Evolutionary conservation across 2,113 vertebrate genomes (phyloP).

Genomic region (Gorsachius goisagi): DNA sequence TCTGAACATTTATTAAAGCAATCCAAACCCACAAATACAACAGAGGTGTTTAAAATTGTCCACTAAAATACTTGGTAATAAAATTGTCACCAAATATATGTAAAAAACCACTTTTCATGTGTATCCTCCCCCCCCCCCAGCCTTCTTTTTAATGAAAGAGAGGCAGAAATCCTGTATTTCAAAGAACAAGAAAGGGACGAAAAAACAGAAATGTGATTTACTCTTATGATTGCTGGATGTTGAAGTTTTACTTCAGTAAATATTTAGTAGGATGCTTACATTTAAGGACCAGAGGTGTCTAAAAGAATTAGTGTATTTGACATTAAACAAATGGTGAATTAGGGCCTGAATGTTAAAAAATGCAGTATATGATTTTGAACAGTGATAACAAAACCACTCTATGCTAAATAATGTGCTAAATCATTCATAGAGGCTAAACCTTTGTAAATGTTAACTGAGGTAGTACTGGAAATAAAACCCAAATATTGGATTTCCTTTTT

Average conservation of each 20-base stretch:
- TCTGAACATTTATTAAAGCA: not conserved
- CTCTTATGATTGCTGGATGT: not conserved
- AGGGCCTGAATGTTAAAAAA: not conserved
- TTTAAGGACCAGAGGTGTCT: not conserved
- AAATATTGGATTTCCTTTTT: not conserved
- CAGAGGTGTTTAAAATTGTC: not conserved
- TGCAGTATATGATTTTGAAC: not conserved
- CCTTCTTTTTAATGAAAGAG: not conserved
- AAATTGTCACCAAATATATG: not conserved
- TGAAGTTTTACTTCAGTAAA: not conserved
- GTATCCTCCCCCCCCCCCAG: no score
- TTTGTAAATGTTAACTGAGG: not conserved
- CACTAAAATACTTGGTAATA: not conserved
- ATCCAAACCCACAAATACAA: not conserved
- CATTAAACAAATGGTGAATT: not conserved
- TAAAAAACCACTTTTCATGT: not conserved
- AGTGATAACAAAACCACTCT: not conserved
- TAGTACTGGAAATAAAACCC: not conserved
- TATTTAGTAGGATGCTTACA: not conserved
- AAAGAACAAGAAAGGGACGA: not conserved
- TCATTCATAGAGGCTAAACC: not conserved
- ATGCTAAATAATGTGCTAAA: not conserved
- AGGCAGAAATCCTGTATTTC: not conserved
- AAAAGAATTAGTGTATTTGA: not conserved
- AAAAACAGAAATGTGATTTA: not conserved